Base-by-base conservation (phyloP, 2,113 vertebrate species). In the Nettapus auritus region DNA sequence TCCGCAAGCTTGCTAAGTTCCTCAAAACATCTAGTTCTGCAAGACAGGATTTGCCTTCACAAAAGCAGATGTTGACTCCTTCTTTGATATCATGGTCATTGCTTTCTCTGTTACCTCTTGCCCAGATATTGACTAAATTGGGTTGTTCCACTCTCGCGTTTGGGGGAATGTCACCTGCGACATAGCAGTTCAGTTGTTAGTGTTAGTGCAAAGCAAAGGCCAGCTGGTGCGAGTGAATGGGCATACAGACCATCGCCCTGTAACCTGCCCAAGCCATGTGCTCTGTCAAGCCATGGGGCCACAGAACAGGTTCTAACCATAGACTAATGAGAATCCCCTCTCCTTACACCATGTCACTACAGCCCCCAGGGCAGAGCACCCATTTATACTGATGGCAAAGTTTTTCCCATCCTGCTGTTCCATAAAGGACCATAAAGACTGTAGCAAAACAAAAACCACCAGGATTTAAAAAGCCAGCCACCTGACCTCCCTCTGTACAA, bases 251-350 rank as follows among this genome's bases (percentile, higher is more conserved):
- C 18, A 31, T 29, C 20, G 20, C 55, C 48, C 33, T 36, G 33
- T 2, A 33, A 29, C 46, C 23, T 69, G 16, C 55, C 63, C 29
- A 77, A 73, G 71, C 21, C 56, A 88, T 55, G 11, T 29, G 23
- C 26, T 44, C 75, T 21, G 36, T 13, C 28, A 63, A n/a, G 29
- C 67, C 36, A 7, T 1, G 0, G 50, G 29, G 82, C 50, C 21
- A 63, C 66, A 57, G 19, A 5, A 67, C 21, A 76, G 70, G 25
- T 9, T 28, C 67, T 56, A 46, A 36, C 21, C 42, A 50, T 0
- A n/a, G 21, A 29, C 8, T 17, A 67, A 57, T 6, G 15, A 0
- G 0, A 66, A 86, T 48, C 21, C 36, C n/a, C 31, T 26, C 40
- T 22, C 77, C 36, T 63, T 40, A 50, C 38, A 31, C 28, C 23